Evolutionary conservation across 2,113 vertebrate species (phyloP).

Genomic region (Sminthopsis crassicaudata): DNA sequence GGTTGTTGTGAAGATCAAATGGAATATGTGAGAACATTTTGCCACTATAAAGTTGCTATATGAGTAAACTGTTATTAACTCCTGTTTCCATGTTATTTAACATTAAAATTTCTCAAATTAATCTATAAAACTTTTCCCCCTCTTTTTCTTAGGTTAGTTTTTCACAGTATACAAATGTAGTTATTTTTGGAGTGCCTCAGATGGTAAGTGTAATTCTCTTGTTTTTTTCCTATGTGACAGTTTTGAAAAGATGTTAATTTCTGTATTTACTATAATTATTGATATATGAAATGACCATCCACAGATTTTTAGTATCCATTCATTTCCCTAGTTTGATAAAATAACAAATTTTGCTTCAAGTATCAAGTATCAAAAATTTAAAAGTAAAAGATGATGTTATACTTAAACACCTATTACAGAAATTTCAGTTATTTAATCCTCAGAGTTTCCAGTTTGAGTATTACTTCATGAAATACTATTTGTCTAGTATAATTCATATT

Average conservation of each 20-base stretch:
- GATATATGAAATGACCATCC: neutral
- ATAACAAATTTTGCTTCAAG: neutral
- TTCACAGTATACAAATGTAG: conserved; percentile 90
- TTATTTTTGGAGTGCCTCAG: conserved; percentile 97
- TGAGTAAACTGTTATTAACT: neutral
- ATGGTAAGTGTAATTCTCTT: conserved; percentile 89
- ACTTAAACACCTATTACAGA: conserved; percentile 28
- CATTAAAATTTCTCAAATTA: neutral
- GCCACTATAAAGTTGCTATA: neutral
- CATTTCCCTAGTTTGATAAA: neutral
- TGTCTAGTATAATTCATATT: neutral
- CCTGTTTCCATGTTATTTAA: neutral
- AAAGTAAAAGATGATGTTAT: neutral
- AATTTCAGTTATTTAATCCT: conserved; percentile 37
- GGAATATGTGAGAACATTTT: neutral
- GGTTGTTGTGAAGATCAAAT: neutral
- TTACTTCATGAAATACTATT: neutral
- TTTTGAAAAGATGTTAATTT: neutral
- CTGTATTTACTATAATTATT: neutral
- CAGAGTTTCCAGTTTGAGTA: neutral
- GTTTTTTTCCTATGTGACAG: neutral
- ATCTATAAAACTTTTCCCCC: neutral
- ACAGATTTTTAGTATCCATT: neutral
- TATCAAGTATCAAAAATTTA: neutral
- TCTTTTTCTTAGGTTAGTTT: conserved; percentile 90